Evolutionary conservation across 2,888 invertebrate species (phyloP).

Genomic region (Rugalucina vietnamica): DNA sequence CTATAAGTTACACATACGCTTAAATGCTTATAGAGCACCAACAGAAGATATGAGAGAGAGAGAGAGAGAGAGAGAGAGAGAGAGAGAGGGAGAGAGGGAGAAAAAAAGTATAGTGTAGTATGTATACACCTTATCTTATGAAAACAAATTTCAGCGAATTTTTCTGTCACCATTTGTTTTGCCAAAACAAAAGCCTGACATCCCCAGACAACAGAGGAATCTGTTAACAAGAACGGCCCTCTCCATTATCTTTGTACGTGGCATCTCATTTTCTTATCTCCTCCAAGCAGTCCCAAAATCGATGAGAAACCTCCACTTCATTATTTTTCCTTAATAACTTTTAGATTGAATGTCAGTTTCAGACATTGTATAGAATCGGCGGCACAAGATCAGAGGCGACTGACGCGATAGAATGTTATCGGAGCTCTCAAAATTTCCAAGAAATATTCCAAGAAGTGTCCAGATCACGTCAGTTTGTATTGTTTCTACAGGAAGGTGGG

Average conservation of each 20-base stretch:
- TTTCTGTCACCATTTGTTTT: too few species aligned
- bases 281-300: conserved; percentile 48
- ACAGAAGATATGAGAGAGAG: not conserved
- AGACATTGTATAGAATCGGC: conserved; percentile 19
- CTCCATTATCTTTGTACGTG: conserved; percentile 39
- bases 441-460: too few species aligned
- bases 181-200: not conserved
- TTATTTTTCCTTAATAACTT: conserved; percentile 65
- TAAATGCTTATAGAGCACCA: too few species aligned
- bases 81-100: conserved; percentile 12
- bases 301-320: conserved; percentile 56
- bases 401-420: not conserved
- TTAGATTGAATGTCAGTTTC: conserved; percentile 64
- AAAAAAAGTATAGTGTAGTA: not conserved
- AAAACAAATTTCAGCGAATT: too few species aligned
- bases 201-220: not conserved
- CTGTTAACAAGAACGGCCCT: not conserved
- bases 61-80: conserved; percentile 15
- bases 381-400: not conserved
- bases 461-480: too few species aligned
- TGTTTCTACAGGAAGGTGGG: too few species aligned
- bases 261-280: conserved; percentile 59
- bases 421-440: too few species aligned
- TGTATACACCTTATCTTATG: not conserved
- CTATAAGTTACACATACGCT: too few species aligned